Evolutionary conservation across 2,113 vertebrate species (phyloP).

Genomic region (Stercorarius parasiticus): DNA sequence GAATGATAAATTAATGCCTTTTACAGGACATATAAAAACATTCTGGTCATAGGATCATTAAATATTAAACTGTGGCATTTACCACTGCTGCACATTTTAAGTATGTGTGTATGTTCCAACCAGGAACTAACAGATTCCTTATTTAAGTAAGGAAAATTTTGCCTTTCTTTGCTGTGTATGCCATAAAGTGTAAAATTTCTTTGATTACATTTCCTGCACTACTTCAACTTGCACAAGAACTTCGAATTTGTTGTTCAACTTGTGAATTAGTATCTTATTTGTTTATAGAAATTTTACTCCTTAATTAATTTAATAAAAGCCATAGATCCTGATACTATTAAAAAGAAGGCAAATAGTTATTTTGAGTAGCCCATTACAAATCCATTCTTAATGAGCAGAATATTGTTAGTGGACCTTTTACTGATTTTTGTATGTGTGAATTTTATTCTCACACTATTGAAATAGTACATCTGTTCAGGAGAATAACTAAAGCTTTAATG

Average conservation of each 20-base stretch:
- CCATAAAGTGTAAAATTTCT: neutral
- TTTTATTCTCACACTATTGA: neutral
- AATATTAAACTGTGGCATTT: neutral
- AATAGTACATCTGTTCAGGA: neutral
- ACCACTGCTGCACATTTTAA: neutral
- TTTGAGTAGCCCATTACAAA: neutral
- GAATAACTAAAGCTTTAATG: constrained; percentile 1
- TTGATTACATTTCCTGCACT: neutral
- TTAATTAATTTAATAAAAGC: neutral
- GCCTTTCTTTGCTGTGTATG: neutral
- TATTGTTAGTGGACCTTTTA: neutral
- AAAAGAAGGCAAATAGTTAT: neutral
- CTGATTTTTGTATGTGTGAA: neutral
- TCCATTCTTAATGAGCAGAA: neutral
- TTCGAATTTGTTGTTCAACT: neutral
- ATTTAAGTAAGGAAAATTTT: neutral
- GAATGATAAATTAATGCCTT: neutral
- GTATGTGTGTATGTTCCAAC: neutral
- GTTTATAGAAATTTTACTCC: neutral
- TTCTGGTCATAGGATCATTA: neutral
- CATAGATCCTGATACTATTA: neutral
- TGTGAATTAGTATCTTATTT: neutral
- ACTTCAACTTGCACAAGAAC: neutral
- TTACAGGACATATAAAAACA: neutral
- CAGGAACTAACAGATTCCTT: neutral